phyloP scores from a whole-genome alignment of 2,888 invertebrate genomes.

The Eurois occulta region DNA sequence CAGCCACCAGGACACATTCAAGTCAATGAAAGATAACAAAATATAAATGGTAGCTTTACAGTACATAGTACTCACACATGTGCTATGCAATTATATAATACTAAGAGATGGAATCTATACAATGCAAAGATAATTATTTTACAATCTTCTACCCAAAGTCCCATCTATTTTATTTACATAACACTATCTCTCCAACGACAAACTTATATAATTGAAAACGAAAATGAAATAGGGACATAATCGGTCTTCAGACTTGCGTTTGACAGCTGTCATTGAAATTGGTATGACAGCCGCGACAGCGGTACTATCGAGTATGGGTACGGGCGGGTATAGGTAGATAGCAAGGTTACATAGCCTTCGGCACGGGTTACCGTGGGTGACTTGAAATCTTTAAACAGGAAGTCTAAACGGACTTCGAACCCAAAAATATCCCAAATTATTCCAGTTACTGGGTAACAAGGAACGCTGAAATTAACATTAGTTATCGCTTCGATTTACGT shows the following conservation, averaged over 20 bases:
- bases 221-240: constrained; percentile 1
- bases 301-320: background rate
- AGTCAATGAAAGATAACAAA: no score
- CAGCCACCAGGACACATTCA: no score
- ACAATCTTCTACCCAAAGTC: no score
- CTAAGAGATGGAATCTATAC: no score
- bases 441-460: no score
- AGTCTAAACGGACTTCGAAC: background rate
- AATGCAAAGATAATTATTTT: no score
- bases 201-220: constrained; percentile 6
- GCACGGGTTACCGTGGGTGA: background rate
- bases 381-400: background rate
- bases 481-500: no score
- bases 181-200: background rate
- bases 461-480: no score
- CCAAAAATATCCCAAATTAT: no score
- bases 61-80: no score
- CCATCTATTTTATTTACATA: background rate
- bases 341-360: background rate
- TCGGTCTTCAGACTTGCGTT: constrained; percentile 20
- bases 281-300: constrained; percentile 19
- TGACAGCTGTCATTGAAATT: constrained; percentile 43
- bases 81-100: no score
- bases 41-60: no score
- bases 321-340: background rate